A percentile compares a stretch with the other conserved stretches of the same genome.
phyloP scores from a whole-genome alignment of 1,140 invertebrate species.

The Samia ricini region DNA sequence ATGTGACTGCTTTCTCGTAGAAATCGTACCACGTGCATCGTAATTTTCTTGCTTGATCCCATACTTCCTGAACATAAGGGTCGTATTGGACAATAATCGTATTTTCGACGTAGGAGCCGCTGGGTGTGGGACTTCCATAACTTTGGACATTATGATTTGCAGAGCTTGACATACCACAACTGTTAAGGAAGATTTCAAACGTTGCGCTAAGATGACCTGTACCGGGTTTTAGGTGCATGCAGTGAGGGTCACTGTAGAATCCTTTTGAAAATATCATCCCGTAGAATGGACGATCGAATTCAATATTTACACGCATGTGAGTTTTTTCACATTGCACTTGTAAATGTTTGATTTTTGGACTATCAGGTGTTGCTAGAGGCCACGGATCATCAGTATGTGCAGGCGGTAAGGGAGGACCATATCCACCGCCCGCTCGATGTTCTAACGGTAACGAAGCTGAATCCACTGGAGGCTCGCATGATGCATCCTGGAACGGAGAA shows the following conservation, averaged over 20 bases:
- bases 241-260: slow-evolving; percentile 93
- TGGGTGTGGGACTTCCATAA: slow-evolving; percentile 89
- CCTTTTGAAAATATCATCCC: slow-evolving; percentile 97
- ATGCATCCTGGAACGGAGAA: slow-evolving; percentile 81
- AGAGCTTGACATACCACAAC: slow-evolving; percentile 93
- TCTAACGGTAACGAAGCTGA: slow-evolving; percentile 88
- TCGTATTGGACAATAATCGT: slow-evolving; percentile 97
- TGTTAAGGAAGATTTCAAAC: slow-evolving; percentile 94
- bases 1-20: slow-evolving; percentile 96
- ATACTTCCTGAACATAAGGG: slow-evolving; percentile 95
- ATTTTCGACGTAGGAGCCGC: slow-evolving; percentile 95
- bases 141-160: slow-evolving; percentile 89
- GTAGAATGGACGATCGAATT: slow-evolving; percentile 96
- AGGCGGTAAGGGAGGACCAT: slow-evolving; percentile 83
- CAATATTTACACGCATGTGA: slow-evolving; percentile 95
- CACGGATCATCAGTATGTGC: slow-evolving; percentile 85
- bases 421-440: slow-evolving; percentile 83
- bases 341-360: slow-evolving; percentile 93
- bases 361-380: slow-evolving; percentile 90
- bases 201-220: slow-evolving; percentile 93
- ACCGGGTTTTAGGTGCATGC: slow-evolving; percentile 93
- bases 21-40: slow-evolving; percentile 97
- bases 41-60: slow-evolving; percentile 89
- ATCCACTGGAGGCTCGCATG: slow-evolving; percentile 86
- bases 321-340: slow-evolving; percentile 98